These are phyloP conservation scores for Mustela erminea DNA, from an alignment of 2,797 vertebrate genomes.

Conservation along the genomic window DNA sequence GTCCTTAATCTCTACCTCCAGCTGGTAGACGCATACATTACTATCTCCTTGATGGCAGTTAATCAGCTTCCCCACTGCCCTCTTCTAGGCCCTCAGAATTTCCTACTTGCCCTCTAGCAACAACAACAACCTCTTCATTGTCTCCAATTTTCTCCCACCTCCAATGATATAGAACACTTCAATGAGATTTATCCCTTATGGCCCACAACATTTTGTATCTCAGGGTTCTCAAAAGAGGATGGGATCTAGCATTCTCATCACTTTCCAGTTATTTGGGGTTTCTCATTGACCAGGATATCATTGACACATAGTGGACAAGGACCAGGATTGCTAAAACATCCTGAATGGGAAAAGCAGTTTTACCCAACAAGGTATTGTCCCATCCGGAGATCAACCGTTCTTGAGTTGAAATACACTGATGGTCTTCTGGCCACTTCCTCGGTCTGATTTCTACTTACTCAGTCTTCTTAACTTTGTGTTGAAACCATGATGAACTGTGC, in stretches of 20 bases:
- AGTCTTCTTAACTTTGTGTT: background rate
- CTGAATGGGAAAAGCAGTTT: background rate
- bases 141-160: background rate
- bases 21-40: background rate
- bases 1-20: background rate
- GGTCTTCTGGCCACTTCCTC: background rate
- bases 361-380: background rate
- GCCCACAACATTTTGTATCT: background rate
- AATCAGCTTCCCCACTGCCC: background rate
- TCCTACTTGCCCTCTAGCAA: conserved; percentile 26
- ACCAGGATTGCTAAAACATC: background rate
- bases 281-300: background rate
- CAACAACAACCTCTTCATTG: background rate
- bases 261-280: background rate
- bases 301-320: background rate
- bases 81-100: background rate
- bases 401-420: background rate
- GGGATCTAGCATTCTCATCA: background rate
- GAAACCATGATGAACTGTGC: background rate
- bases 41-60: background rate
- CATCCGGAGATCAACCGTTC: background rate
- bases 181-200: background rate
- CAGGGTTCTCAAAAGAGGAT: background rate
- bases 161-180: background rate
- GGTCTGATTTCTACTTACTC: background rate